A percentile compares a stretch with the other conserved stretches of the same genome.
Evolutionary conservation across 2,888 invertebrate genomes (phyloP).

Genomic region (Hemithea aestivaria): DNA sequence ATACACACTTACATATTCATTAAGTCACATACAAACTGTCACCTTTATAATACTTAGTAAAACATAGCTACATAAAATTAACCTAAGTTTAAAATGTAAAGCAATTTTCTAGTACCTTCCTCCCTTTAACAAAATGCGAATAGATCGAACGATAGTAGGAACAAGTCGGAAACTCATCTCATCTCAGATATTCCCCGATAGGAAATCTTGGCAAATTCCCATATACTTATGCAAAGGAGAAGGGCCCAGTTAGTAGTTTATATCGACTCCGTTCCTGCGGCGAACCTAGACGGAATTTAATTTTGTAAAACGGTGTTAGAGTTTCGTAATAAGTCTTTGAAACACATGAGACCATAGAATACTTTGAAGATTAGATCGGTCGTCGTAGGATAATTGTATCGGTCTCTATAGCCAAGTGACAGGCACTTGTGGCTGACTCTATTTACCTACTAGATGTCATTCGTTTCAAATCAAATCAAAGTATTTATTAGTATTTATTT

Average conservation of each 20-base stretch:
- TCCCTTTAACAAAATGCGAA: slow-evolving; percentile 21
- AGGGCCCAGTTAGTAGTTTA: slow-evolving; percentile 12
- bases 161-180: slow-evolving; percentile 19
- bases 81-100: too few species aligned
- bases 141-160: slow-evolving; percentile 23
- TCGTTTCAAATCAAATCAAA: too few species aligned
- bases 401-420: too few species aligned
- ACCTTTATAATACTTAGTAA: too few species aligned
- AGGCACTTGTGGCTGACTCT: too few species aligned
- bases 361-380: too few species aligned
- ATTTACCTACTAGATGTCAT: too few species aligned
- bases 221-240: slow-evolving; percentile 17
- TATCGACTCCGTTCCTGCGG: slow-evolving; percentile 2
- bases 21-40: too few species aligned
- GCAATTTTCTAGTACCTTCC: not conserved
- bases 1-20: too few species aligned
- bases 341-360: not conserved
- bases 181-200: slow-evolving; percentile 18
- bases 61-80: too few species aligned
- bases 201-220: slow-evolving; percentile 14
- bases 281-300: slow-evolving; percentile 15
- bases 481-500: too few species aligned
- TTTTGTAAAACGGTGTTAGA: slow-evolving; percentile 16
- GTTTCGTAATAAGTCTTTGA: slow-evolving; percentile 11
- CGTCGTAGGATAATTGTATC: too few species aligned